A percentile compares a stretch with the other conserved stretches of the same genome.
These are phyloP conservation scores for Burhinus oedicnemus DNA, from an alignment of 2,113 vertebrate species.

Conservation along the genomic window DNA sequence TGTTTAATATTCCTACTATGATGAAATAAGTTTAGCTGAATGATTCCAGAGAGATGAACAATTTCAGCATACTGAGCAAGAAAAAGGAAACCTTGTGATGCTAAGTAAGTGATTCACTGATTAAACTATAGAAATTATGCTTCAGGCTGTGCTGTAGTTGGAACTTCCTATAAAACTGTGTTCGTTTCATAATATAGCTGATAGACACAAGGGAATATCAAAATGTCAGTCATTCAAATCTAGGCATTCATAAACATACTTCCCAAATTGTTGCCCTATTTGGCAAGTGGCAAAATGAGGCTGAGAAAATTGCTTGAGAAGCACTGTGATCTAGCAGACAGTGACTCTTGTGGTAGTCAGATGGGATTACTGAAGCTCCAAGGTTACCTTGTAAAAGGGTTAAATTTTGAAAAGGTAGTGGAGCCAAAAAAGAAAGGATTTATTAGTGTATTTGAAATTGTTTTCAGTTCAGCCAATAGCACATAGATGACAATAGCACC, in stretches of 20 bases:
- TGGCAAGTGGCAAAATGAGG: background rate
- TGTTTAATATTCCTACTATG: conserved; percentile 34
- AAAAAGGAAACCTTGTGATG: background rate
- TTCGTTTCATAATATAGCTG: conserved; percentile 5
- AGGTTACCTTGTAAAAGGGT: background rate
- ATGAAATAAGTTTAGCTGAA: conserved; percentile 43
- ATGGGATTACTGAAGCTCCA: background rate
- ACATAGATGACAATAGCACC: background rate
- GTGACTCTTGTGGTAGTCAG: background rate
- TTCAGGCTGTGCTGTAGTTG: conserved; percentile 4
- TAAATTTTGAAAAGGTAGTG: background rate
- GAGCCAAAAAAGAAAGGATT: background rate
- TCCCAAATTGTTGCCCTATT: background rate
- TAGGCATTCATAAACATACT: background rate
- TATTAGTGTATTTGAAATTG: background rate
- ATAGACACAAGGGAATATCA: background rate
- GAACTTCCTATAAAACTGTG: background rate
- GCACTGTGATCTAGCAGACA: background rate
- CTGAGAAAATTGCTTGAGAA: background rate
- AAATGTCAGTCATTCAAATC: conserved; percentile 9
- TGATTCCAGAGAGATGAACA: conserved; percentile 1
- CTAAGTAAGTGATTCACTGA: conserved; percentile 9
- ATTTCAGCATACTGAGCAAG: background rate
- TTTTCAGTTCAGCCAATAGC: background rate
- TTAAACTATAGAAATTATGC: conserved; percentile 39